Percentiles rank a stretch among this genome's conserved stretches.
Conservation (phyloP, 2,888 invertebrate species). For the Lasioglossum zephyrum region DNA sequence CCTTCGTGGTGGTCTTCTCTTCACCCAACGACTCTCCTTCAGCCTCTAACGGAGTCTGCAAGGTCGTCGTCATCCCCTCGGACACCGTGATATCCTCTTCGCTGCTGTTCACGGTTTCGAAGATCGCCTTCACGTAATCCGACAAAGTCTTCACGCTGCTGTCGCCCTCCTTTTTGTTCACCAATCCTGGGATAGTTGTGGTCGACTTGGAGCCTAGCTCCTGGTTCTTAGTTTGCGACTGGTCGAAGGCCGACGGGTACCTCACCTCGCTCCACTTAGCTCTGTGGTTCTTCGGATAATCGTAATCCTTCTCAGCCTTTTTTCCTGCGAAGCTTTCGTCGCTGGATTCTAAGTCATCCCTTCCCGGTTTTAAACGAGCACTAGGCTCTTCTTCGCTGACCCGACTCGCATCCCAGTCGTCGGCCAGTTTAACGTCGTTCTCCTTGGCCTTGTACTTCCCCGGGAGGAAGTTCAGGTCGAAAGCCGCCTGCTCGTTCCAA, state of each 20-base stretch:
- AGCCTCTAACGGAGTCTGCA: background rate
- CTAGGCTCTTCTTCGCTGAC: background rate
- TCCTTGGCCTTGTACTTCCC: conserved; percentile 14
- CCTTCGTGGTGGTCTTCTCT: conserved; percentile 4
- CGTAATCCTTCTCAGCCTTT: background rate
- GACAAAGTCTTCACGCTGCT: conserved; percentile 66
- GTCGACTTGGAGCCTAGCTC: conserved; percentile 2
- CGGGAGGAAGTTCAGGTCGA: background rate
- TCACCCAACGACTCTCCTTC: background rate
- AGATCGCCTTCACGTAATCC: conserved; percentile 82
- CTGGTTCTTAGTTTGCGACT: conserved; percentile 44
- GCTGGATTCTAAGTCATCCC: background rate
- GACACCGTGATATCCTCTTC: conserved; percentile 65
- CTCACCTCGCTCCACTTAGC: conserved; percentile 81
- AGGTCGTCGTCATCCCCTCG: background rate
- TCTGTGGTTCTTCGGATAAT: conserved; percentile 80
- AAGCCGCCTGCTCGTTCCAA: background rate
- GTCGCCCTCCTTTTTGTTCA: conserved; percentile 45
- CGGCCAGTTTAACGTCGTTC: conserved; percentile 15
- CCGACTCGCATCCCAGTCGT: background rate
- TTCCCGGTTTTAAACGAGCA: background rate
- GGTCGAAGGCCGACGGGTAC: conserved; percentile 71
- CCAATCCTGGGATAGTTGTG: conserved; percentile 38
- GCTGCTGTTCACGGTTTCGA: conserved; percentile 80
- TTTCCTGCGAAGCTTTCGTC: background rate